These are phyloP conservation scores for Cinara cedri DNA, from an alignment of 2,888 invertebrate species.

Conservation along the genomic window DNA sequence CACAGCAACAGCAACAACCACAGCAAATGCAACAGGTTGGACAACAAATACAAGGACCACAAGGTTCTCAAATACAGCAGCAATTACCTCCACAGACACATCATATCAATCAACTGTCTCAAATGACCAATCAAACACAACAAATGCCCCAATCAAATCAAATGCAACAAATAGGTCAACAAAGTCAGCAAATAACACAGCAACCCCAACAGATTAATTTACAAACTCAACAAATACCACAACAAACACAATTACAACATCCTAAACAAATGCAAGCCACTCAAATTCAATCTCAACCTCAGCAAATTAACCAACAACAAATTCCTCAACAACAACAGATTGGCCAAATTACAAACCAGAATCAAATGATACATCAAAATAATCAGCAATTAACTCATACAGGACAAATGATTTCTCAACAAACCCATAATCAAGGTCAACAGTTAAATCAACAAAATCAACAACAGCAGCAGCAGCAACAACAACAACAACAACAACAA, in stretches of 20 bases:
- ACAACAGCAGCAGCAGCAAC: slow-evolving; percentile 59
- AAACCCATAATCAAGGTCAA: slow-evolving; percentile 38
- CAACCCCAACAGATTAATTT: slow-evolving; percentile 62
- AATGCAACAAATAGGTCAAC: slow-evolving; percentile 66
- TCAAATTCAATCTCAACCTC: slow-evolving; percentile 60
- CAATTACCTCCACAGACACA: slow-evolving; percentile 63
- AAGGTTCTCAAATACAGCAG: slow-evolving; percentile 57
- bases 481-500: too few species aligned
- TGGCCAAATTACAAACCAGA: slow-evolving; percentile 55
- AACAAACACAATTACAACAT: slow-evolving; percentile 64
- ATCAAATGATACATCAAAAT: slow-evolving; percentile 59
- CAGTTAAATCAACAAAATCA: slow-evolving; percentile 58
- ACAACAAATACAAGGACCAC: slow-evolving; percentile 66
- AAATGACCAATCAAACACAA: slow-evolving; percentile 61
- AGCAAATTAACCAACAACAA: slow-evolving; percentile 59
- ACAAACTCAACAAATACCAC: slow-evolving; percentile 67
- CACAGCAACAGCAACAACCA: slow-evolving; percentile 57
- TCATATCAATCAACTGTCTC: slow-evolving; percentile 62
- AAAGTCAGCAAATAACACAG: slow-evolving; percentile 65
- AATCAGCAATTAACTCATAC: slow-evolving; percentile 58
- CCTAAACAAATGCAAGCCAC: slow-evolving; percentile 61
- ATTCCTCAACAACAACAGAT: slow-evolving; percentile 64
- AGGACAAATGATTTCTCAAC: slow-evolving; percentile 50
- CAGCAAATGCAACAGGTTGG: slow-evolving; percentile 61
- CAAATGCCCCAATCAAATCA: slow-evolving; percentile 61